Evolutionary conservation across 2,113 vertebrate genomes (phyloP), one percentile per base, ranked within the genome.

Genomic region (Gambusia holbrooki): DNA sequence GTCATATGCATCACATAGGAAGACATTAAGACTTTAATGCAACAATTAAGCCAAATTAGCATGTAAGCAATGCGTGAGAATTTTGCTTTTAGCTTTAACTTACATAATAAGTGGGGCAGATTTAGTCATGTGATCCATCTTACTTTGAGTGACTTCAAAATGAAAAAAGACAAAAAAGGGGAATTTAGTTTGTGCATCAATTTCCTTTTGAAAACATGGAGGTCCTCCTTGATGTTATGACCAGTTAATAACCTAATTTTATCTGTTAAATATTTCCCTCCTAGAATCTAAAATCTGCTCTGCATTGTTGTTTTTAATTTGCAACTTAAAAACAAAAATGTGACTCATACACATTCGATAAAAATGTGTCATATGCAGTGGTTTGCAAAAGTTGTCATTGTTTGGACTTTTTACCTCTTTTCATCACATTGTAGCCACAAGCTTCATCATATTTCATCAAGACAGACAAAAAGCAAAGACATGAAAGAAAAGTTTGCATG

Each of bases 1-100:
- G 66, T 51, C 81, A 81, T 79, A 82, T 79, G 35, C 85, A 92
- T 84, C 76, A 87, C 81, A 90, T 76, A 88, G 76, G 82, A 15
- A 77, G 66, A 67, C 48, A 68, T 80, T 87, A 74, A 83, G 69
- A 60, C 62, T 62, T 45, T 58, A 71, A 12, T 71, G 65, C 2
- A 58, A 67, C 61, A 29, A 29, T 76, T 8, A 80, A 19, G 7
- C 6, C 19, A 13, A 22, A 62, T 29, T 62, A 62, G 17, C 61
- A 29, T 33, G 22, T 25, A 32, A 61, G 1, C 60, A 60, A 25
- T 28, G 37, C 6, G 60, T 30, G 25, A 62, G 29, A 25, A 67
- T 10, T 33, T 62, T 2, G 58, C 37, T 40, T 79, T 76, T 82
- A 22, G 61, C 19, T 8, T 58, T n/a, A 42, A 28, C 69, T n/a